Evolutionary conservation across 37 sponge, comb jelly and placozoan species (phyloP).

Genomic region (Corticium candelabrum): DNA sequence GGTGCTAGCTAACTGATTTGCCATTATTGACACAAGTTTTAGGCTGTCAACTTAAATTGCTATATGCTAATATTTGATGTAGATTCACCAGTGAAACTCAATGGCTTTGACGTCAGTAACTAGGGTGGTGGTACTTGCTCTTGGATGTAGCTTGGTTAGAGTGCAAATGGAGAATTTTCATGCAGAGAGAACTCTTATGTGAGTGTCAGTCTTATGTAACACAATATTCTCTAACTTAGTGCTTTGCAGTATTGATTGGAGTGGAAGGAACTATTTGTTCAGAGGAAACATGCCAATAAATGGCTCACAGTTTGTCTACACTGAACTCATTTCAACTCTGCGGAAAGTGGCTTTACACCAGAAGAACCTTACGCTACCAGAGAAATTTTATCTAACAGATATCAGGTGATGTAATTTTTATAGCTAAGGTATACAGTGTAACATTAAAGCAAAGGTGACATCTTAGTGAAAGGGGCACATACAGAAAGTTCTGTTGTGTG

Average conservation of each 20-base stretch:
- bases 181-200: background rate
- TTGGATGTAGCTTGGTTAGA: background rate
- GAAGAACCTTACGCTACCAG: slow-evolving; percentile 32
- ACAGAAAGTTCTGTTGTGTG: no score
- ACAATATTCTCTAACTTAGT: no score
- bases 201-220: no score
- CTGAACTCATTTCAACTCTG: slow-evolving; percentile 33
- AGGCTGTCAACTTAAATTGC: no score
- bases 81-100: no score
- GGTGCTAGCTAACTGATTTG: no score
- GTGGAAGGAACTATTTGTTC: slow-evolving; percentile 63
- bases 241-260: slow-evolving; percentile 8
- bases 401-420: no score
- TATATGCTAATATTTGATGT: no score
- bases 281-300: slow-evolving; percentile 80
- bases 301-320: slow-evolving; percentile 54
- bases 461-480: no score
- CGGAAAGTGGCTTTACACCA: background rate
- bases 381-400: slow-evolving; percentile 48
- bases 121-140: background rate
- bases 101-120: background rate
- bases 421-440: no score
- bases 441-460: no score
- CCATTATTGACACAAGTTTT: no score
- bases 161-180: background rate